A percentile compares a stretch with the other conserved stretches of the same genome.
Conservation (phyloP, 2,888 invertebrate genomes). For the Herminia tarsipennalis region DNA sequence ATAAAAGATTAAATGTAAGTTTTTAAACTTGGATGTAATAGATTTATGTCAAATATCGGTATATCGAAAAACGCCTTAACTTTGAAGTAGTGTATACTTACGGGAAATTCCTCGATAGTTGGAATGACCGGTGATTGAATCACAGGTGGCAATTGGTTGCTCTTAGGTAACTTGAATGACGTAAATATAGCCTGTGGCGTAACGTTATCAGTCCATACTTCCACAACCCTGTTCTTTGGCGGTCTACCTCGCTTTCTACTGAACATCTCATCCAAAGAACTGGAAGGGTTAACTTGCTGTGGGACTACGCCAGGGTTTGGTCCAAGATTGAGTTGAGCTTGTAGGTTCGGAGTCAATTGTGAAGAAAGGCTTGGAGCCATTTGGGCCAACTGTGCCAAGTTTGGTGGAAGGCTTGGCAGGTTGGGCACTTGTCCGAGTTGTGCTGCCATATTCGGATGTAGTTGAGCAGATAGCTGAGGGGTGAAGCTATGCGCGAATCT, state of each 20-base stretch:
- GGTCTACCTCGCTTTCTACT: conserved; percentile 97
- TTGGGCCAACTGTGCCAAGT: conserved; percentile 78
- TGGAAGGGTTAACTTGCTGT: conserved; percentile 83
- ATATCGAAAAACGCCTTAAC: too few species aligned
- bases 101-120: conserved; percentile 80
- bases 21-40: too few species aligned
- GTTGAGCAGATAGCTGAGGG: conserved; percentile 75
- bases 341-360: conserved; percentile 74
- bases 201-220: conserved; percentile 94
- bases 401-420: conserved; percentile 74
- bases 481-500: conserved; percentile 86
- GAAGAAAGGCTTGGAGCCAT: conserved; percentile 77
- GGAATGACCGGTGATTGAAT: conserved; percentile 73
- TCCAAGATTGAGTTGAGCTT: conserved; percentile 75
- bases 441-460: conserved; percentile 82
- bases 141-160: conserved; percentile 75
- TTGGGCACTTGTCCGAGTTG: conserved; percentile 77
- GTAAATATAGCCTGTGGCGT: conserved; percentile 97
- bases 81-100: too few species aligned
- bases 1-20: conserved; percentile 3
- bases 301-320: conserved; percentile 69
- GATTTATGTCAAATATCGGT: too few species aligned
- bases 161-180: conserved; percentile 95
- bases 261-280: conserved; percentile 95
- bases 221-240: conserved; percentile 97